A percentile compares a stretch with the other conserved stretches of the same genome.
Conservation (phyloP, 2,888 invertebrate species). For the Meliscaeva auricollis region DNA sequence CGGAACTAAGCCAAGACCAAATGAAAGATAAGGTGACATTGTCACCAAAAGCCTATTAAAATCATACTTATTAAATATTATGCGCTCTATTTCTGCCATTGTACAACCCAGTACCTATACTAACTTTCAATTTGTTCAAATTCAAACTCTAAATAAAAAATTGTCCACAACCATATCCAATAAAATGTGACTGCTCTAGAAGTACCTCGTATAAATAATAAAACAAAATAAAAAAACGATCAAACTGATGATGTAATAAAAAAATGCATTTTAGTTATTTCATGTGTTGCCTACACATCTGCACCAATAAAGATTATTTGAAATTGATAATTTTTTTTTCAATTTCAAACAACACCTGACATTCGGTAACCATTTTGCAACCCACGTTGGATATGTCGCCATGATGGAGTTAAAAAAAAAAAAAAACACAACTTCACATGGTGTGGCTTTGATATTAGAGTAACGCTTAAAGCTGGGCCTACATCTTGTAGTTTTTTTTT, state of each 20-base stretch:
- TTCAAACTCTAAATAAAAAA: neutral
- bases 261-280: conserved; percentile 45
- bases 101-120: neutral
- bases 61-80: neutral
- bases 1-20: too few species aligned
- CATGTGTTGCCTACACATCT: conserved; percentile 68
- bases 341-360: conserved; percentile 69
- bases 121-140: conserved; percentile 2
- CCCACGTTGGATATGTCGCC: conserved; percentile 55
- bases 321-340: conserved; percentile 58
- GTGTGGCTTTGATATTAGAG: conserved; percentile 32
- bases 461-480: conserved; percentile 53
- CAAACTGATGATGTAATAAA: conserved; percentile 66
- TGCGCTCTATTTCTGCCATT: conserved; percentile 6
- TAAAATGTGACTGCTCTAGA: conserved; percentile 3
- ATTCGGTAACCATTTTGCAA: conserved; percentile 64
- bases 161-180: neutral
- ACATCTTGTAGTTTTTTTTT: conserved; percentile 12
- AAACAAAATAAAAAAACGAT: conserved; percentile 11
- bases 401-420: neutral
- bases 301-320: conserved; percentile 60
- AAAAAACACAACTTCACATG: conserved; percentile 13
- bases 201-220: neutral
- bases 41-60: too few species aligned
- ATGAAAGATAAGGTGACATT: too few species aligned